These are phyloP conservation scores for Lasioglossum figueresi DNA, from an alignment of 2,888 invertebrate genomes.

Conservation along the genomic window DNA sequence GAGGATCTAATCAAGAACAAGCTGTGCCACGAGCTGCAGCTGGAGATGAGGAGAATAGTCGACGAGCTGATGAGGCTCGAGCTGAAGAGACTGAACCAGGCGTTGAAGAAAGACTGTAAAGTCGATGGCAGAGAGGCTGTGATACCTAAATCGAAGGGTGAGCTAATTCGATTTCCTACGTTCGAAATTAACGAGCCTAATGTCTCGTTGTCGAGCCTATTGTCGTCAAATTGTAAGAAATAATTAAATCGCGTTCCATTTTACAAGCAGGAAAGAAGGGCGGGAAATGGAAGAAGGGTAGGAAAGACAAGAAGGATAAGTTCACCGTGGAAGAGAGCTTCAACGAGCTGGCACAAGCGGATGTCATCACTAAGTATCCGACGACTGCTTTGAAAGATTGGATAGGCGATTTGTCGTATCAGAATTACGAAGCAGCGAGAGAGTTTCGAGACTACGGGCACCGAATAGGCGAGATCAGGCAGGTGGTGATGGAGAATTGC, in stretches of 20 bases:
- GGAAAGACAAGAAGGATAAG: constrained; percentile 83
- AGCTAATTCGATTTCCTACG: not conserved
- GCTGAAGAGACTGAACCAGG: constrained; percentile 85
- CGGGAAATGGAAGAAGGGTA: constrained; percentile 51
- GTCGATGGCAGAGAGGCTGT: constrained; percentile 20
- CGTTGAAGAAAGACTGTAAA: constrained; percentile 84
- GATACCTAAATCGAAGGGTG: constrained; percentile 48
- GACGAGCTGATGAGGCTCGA: constrained; percentile 89
- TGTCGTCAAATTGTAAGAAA: not conserved
- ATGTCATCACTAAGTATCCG: constrained; percentile 89
- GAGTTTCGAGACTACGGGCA: constrained; percentile 84
- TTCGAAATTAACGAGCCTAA: not conserved
- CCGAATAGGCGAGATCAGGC: constrained; percentile 87
- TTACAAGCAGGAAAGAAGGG: not conserved
- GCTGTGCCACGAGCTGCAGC: constrained; percentile 87
- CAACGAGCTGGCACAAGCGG: constrained; percentile 89
- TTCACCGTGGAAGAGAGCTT: constrained; percentile 88
- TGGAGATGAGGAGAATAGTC: constrained; percentile 88
- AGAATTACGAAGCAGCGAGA: constrained; percentile 85
- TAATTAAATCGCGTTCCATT: not conserved
- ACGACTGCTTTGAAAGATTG: constrained; percentile 87
- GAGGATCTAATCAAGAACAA: constrained; percentile 88
- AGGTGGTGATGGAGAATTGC: constrained; percentile 87
- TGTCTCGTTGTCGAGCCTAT: not conserved
- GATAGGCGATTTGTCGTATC: constrained; percentile 89